phyloP scores from a whole-genome alignment of 2,797 vertebrate genomes.

The Syndactyla subalaris region DNA sequence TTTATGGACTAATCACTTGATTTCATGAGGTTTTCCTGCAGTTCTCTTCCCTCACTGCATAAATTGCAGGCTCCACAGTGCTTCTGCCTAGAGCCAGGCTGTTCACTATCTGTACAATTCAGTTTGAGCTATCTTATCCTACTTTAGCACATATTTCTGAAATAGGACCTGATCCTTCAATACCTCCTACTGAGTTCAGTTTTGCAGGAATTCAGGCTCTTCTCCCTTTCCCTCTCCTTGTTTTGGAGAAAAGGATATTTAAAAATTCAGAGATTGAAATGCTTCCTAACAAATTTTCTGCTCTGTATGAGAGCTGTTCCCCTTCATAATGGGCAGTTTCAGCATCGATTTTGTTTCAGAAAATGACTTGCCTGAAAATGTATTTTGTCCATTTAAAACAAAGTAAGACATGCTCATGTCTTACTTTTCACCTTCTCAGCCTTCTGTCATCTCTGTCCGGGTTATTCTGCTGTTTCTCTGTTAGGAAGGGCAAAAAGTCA shows the following conservation, averaged over 20 bases:
- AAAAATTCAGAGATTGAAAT: not conserved
- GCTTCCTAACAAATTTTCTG: not conserved
- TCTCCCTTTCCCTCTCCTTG: not conserved
- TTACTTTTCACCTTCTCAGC: not conserved
- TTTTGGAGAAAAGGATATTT: not conserved
- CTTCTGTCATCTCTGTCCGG: not conserved
- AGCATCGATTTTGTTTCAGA: not conserved
- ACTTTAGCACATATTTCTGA: not conserved
- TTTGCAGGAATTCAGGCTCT: not conserved
- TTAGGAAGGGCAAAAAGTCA: not conserved
- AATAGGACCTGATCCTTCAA: not conserved
- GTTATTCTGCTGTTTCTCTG: not conserved
- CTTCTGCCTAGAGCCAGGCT: not conserved
- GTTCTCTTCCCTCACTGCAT: not conserved
- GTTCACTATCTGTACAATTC: not conserved
- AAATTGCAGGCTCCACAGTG: not conserved
- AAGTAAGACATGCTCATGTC: not conserved
- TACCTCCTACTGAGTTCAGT: not conserved
- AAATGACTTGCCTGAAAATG: not conserved
- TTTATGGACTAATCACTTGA: slow-evolving; percentile 31
- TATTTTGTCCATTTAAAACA: not conserved
- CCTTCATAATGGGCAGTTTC: not conserved
- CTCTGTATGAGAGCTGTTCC: not conserved
- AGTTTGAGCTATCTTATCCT: not conserved
- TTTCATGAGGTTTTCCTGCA: slow-evolving; percentile 27